Conservation (phyloP, 2,113 vertebrate species). For the Galeopterus variegatus region DNA sequence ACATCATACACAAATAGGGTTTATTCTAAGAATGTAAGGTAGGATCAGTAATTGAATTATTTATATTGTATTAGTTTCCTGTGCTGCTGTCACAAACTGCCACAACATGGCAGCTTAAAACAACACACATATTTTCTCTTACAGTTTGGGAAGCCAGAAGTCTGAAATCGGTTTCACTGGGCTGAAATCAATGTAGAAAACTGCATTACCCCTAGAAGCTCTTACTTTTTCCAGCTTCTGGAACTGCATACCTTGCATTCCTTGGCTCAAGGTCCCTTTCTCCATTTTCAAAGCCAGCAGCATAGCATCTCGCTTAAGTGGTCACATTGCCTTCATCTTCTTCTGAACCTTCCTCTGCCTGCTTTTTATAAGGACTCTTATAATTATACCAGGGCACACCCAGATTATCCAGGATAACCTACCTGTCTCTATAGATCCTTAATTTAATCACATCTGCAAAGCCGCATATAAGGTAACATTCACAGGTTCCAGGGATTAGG, state of each 20-base stretch:
- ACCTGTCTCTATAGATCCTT: neutral
- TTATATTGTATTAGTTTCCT: neutral
- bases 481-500: neutral
- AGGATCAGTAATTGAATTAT: neutral
- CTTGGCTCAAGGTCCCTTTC: neutral
- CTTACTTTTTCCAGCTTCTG: neutral
- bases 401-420: neutral
- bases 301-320: neutral
- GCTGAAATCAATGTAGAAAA: neutral
- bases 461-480: neutral
- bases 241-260: neutral
- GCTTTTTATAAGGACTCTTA: neutral
- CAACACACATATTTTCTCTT: neutral
- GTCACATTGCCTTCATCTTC: neutral
- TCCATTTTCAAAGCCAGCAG: neutral
- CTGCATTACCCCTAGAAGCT: neutral
- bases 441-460: neutral
- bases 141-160: neutral
- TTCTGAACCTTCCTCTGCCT: neutral
- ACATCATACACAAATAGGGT: neutral
- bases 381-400: neutral
- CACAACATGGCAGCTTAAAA: neutral
- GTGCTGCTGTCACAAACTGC: neutral
- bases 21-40: neutral
- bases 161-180: neutral